Evolutionary conservation across 2,113 vertebrate genomes (phyloP), one percentile per base, ranked within the genome.

Genomic region (Sterna hirundo): DNA sequence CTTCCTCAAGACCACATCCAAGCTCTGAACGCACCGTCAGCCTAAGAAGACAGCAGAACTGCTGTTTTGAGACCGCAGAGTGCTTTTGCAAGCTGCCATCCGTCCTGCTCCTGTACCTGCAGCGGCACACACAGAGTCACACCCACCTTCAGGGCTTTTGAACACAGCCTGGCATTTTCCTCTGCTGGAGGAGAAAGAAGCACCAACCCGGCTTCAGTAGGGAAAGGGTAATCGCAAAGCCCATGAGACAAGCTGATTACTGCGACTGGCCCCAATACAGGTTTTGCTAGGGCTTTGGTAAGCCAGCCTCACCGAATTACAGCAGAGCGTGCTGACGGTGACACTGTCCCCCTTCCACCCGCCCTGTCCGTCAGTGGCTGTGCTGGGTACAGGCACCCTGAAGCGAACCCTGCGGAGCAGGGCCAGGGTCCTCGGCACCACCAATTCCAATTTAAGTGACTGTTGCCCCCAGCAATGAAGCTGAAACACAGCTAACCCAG

Each of bases 301-400:
- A 46, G 17, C 55, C 83, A 88, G 17, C 11, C 47, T 42, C 55
- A 26, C 29, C 2, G 5, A 58, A n/a, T 25, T 22, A 47, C 32
- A 44, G 62, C 68, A 62, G 29, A 78, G 23, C 3, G 1, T 36
- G 15, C 17, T 70, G 75, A 6, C 0, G 1, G 79, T 46, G 49
- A 32, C 60, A 15, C 34, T 20, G 21, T 54, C 18, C n/a, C 40
- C 60, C 23, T 23, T n/a, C 49, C 2, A 1, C n/a, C 46, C 10
- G 3, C 0, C 0, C 30, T 2, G 1, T 17, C 70, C 40, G 4
- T 29, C 65, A 60, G 49, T 6, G 2, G 32, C 78, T 69, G 15
- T 66, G 55, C 32, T 70, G 75, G 65, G 55, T 36, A 32, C 34
- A 79, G 34, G 42, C 23, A 60, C 42, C 47, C 42, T 38, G 62